These are phyloP conservation scores for Ammodytes marinus DNA, from an alignment of 2,113 vertebrate species.

Conservation along the genomic window DNA sequence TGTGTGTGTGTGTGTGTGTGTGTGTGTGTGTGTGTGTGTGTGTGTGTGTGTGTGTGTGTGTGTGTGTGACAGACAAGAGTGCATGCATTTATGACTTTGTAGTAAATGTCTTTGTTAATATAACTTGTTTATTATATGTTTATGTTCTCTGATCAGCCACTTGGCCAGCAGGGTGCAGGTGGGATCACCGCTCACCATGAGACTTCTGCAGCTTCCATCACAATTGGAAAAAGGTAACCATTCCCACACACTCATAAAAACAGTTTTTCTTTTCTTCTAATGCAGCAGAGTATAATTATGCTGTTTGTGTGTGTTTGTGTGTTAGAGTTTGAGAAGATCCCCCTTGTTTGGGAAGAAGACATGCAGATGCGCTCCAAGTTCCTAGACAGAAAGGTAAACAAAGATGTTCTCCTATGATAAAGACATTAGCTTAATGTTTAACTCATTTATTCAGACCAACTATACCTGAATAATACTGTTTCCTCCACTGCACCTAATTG, in stretches of 20 bases:
- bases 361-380: conserved; percentile 88
- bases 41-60: background rate
- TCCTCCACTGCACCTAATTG: background rate
- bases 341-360: conserved; percentile 91
- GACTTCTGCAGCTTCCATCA: conserved; percentile 83
- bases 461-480: background rate
- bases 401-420: background rate
- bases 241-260: background rate
- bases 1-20: too few relatives aligned
- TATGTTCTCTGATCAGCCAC: conserved; percentile 78
- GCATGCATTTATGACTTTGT: background rate
- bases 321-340: conserved; percentile 86
- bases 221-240: conserved; percentile 77
- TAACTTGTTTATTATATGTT: background rate
- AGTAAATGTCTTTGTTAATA: background rate
- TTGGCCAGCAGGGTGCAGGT: conserved; percentile 88
- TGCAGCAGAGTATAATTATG: background rate
- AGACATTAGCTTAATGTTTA: background rate
- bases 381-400: conserved; percentile 90
- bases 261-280: background rate
- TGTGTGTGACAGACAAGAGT: background rate
- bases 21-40: background rate
- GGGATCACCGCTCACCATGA: conserved; percentile 85
- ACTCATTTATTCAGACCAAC: background rate
- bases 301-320: conserved; percentile 9